Evolutionary conservation across 2,888 invertebrate genomes (phyloP).

Genomic region (Standfussiana lucernea): DNA sequence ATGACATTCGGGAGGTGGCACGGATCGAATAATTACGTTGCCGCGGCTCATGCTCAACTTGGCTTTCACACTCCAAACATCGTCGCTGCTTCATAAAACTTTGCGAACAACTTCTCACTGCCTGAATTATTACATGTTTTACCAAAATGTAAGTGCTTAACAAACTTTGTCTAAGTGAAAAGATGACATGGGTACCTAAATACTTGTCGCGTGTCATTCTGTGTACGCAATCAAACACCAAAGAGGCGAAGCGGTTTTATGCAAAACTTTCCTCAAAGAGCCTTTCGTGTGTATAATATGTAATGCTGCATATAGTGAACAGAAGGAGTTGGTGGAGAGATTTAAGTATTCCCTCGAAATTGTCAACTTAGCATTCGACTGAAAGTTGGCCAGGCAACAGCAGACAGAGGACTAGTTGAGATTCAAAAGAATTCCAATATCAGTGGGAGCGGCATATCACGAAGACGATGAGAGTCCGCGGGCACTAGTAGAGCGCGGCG

Average conservation of each 20-base stretch:
- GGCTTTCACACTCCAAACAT: slow-evolving; percentile 81
- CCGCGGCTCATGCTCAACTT: slow-evolving; percentile 79
- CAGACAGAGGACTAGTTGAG: slow-evolving; percentile 80
- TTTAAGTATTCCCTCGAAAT: slow-evolving; percentile 74
- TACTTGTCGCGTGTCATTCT: slow-evolving; percentile 65
- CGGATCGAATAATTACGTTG: slow-evolving; percentile 85
- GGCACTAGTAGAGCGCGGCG: slow-evolving; percentile 52
- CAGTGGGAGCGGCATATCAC: slow-evolving; percentile 76
- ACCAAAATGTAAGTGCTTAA: slow-evolving; percentile 82
- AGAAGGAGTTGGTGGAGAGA: slow-evolving; percentile 55
- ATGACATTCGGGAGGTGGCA: slow-evolving; percentile 83
- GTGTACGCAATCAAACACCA: slow-evolving; percentile 49
- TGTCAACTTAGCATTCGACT: slow-evolving; percentile 82
- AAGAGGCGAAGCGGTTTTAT: slow-evolving; percentile 45
- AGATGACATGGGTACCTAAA: slow-evolving; percentile 73
- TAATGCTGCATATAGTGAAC: slow-evolving; percentile 41
- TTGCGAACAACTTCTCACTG: slow-evolving; percentile 77
- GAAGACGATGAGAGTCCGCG: slow-evolving; percentile 73
- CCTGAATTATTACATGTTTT: slow-evolving; percentile 85
- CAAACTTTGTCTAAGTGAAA: slow-evolving; percentile 78
- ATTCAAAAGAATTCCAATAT: slow-evolving; percentile 90
- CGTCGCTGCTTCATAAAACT: slow-evolving; percentile 81
- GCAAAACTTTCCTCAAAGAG: slow-evolving; percentile 52
- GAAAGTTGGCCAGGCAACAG: slow-evolving; percentile 80
- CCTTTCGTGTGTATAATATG: slow-evolving; percentile 30